A percentile compares a stretch with the other conserved stretches of the same genome.
phyloP scores from a whole-genome alignment of 2,888 invertebrate genomes.

The Amphiduros pacificus region DNA sequence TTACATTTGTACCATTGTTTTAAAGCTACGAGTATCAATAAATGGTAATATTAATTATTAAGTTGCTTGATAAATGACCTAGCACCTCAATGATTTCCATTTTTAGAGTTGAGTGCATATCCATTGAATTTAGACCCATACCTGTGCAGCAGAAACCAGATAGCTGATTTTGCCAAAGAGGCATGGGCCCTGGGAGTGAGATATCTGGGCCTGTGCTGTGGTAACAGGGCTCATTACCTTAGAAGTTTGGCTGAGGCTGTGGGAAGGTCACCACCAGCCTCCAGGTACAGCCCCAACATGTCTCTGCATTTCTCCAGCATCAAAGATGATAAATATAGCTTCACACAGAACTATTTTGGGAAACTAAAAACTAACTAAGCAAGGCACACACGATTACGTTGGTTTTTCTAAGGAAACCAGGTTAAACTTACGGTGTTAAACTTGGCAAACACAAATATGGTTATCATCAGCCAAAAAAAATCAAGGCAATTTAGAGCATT shows the following conservation, averaged over 20 bases:
- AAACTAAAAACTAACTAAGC: not conserved
- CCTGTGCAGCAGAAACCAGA: not conserved
- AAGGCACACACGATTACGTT: not conserved
- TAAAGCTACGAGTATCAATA: too few species aligned
- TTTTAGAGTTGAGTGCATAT: not conserved
- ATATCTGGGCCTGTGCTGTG: conserved; percentile 46
- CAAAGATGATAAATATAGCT: conserved; percentile 4
- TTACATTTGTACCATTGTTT: too few species aligned
- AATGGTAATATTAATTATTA: too few species aligned
- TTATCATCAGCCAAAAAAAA: too few species aligned
- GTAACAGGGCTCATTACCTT: conserved; percentile 38
- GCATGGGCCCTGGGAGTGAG: conserved; percentile 1
- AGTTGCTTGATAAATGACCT: too few species aligned
- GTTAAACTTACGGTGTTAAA: too few species aligned
- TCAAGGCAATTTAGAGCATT: too few species aligned
- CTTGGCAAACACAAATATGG: too few species aligned
- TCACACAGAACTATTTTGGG: not conserved
- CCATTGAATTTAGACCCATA: not conserved
- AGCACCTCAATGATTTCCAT: too few species aligned
- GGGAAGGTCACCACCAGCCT: conserved; percentile 37
- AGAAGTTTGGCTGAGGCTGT: conserved; percentile 39
- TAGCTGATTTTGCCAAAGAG: not conserved
- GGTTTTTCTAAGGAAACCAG: too few species aligned
- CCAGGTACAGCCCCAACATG: conserved; percentile 8
- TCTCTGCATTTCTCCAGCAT: conserved; percentile 9